Evolutionary conservation across 2,888 invertebrate species (phyloP).

Genomic region (Drepanosiphum platanoidis): DNA sequence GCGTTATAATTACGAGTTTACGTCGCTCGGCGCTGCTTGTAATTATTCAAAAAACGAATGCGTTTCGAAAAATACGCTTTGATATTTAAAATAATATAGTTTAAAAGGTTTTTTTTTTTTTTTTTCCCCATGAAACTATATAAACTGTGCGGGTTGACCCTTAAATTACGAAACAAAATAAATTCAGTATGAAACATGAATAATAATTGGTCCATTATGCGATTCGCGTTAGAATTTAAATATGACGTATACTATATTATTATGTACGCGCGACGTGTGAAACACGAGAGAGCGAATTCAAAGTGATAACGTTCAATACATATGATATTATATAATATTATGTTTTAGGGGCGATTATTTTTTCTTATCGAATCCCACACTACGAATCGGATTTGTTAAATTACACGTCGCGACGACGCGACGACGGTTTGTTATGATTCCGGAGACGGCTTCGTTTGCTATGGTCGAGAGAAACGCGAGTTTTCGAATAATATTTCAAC

Average conservation of each 20-base stretch:
- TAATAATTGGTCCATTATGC: not conserved
- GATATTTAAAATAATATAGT: not conserved
- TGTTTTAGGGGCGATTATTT: too few species aligned
- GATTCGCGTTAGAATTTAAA: not conserved
- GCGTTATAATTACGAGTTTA: not conserved
- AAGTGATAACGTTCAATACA: not conserved
- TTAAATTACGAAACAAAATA: not conserved
- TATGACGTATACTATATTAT: not conserved
- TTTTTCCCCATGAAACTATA: not conserved
- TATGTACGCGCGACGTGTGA: not conserved
- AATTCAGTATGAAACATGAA: not conserved
- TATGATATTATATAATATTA: too few species aligned
- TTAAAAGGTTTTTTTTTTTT: slow-evolving; percentile 1
- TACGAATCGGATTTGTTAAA: too few species aligned
- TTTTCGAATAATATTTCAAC: too few species aligned
- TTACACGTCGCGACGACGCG: too few species aligned
- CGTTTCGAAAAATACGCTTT: slow-evolving; percentile 3
- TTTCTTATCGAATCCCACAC: too few species aligned
- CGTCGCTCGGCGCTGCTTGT: not conserved
- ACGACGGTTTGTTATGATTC: too few species aligned
- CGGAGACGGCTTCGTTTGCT: too few species aligned
- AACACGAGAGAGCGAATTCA: not conserved
- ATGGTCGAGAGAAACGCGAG: too few species aligned
- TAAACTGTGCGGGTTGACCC: not conserved
- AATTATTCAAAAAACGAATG: not conserved